phyloP scores from a whole-genome alignment of 1,140 invertebrate species.

The Drosophila serrata region DNA sequence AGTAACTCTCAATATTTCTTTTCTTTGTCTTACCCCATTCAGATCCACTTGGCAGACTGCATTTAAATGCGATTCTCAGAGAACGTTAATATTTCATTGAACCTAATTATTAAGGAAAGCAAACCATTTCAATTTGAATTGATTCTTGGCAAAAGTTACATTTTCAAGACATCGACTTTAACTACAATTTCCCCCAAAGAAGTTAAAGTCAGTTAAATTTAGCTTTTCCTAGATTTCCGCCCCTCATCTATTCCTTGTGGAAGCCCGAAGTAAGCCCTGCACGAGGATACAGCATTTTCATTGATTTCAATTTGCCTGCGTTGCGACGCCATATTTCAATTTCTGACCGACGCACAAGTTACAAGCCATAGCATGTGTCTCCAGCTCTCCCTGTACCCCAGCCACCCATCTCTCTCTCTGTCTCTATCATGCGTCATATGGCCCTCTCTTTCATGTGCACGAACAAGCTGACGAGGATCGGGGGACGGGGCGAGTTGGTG shows the following conservation, averaged over 20 bases:
- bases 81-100: background rate
- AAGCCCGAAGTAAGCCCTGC: constrained; percentile 4
- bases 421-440: constrained; percentile 17
- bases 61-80: no score
- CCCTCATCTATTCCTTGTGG: background rate
- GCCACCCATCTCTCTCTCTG: constrained; percentile 25
- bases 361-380: constrained; percentile 80
- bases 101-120: background rate
- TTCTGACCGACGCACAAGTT: constrained; percentile 80
- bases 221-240: background rate
- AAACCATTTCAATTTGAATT: background rate
- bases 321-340: constrained; percentile 82
- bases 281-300: constrained; percentile 59
- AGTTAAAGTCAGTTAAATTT: constrained; percentile 8
- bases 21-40: no score
- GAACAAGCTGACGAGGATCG: background rate
- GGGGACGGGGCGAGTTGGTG: background rate
- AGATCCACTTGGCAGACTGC: no score
- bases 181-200: constrained; percentile 35
- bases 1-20: no score
- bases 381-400: constrained; percentile 36
- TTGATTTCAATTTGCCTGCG: constrained; percentile 80
- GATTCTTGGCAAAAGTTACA: background rate
- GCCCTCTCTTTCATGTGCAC: constrained; percentile 30
- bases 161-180: background rate